Percentiles rank a stretch among this genome's conserved stretches.
These are phyloP conservation scores for Limonius californicus DNA, from an alignment of 1,140 invertebrate genomes.

Conservation along the genomic window DNA sequence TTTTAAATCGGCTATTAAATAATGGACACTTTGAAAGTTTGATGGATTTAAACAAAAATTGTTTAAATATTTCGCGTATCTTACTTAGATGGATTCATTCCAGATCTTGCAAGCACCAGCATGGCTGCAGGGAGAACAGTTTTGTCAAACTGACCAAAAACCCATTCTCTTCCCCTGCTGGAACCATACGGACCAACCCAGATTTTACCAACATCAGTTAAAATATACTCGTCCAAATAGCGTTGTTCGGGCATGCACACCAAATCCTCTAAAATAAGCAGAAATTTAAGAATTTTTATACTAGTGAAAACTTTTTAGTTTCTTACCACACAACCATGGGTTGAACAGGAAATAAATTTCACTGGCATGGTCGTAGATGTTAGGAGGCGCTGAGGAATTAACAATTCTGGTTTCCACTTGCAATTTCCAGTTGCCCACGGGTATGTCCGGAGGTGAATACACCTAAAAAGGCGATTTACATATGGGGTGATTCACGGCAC, in stretches of 20 bases:
- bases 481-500: no score
- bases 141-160: slow-evolving; percentile 68
- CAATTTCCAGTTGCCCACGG: slow-evolving; percentile 62
- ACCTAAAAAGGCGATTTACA: no score
- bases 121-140: slow-evolving; percentile 58
- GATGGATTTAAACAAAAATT: slow-evolving; percentile 48
- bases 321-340: slow-evolving; percentile 72
- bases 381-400: slow-evolving; percentile 17
- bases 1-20: no score
- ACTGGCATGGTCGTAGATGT: slow-evolving; percentile 52
- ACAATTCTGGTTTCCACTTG: slow-evolving; percentile 52
- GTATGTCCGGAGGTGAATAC: slow-evolving; percentile 53
- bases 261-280: slow-evolving; percentile 53
- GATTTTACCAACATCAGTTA: slow-evolving; percentile 69
- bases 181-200: slow-evolving; percentile 64
- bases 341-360: slow-evolving; percentile 78
- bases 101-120: slow-evolving; percentile 58
- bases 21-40: no score
- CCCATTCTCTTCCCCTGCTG: slow-evolving; percentile 63
- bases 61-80: no score
- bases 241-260: slow-evolving; percentile 62
- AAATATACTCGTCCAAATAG: slow-evolving; percentile 64
- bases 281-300: not conserved
- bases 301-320: slow-evolving; percentile 16
- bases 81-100: no score